Base-by-base conservation (phyloP, 1,140 invertebrate genomes). In the Trachymyrmex cornetzi region DNA sequence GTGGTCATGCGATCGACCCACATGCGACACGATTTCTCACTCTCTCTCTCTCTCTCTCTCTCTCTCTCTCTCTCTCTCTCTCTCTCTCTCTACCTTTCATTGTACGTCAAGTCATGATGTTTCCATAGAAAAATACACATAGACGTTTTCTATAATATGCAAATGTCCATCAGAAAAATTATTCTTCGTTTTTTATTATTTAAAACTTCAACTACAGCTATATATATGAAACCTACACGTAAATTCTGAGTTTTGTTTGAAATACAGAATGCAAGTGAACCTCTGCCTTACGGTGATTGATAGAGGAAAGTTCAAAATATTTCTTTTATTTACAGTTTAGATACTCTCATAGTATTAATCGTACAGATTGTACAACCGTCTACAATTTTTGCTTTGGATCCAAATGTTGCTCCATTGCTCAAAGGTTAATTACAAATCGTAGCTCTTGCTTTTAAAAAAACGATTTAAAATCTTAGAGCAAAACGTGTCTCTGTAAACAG, bases 1-100 rank as follows among this genome's bases (percentile, higher is more conserved):
- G 44, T 75, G 38, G 69, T 84, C 80, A 75, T 84, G 80, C 80
- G 55, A 84, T 84, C 80, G 69, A 75, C 55, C 69, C 24, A 82
- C 67, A 38, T 48, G 67, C 55, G 80, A 82, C 66, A 82, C 69
- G 67, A 74, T 34, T 84, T 61, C 55, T 84, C 80, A 61, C 38
- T 82, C 53, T 30, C 48, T 11, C 4, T 67, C 27, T 50, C 24
- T 53, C 6, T 27, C 27, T 27, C 27, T 27, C 27, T 79, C 19
- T 34, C 2, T 30, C 59, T 64, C 5, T 59, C 55, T 82, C 79
- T 48, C 34, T 82, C 53, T 59, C 55, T 82, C 79, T 48, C 34
- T 82, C 55, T 61, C 55, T 84, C 80, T 48, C 34, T 82, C 53
- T 79, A 5, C 55, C 24, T 55, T 16, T 44, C 11, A 5, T 27